Conservation (phyloP, 2,888 invertebrate genomes). For the Folsomia candida region DNA sequence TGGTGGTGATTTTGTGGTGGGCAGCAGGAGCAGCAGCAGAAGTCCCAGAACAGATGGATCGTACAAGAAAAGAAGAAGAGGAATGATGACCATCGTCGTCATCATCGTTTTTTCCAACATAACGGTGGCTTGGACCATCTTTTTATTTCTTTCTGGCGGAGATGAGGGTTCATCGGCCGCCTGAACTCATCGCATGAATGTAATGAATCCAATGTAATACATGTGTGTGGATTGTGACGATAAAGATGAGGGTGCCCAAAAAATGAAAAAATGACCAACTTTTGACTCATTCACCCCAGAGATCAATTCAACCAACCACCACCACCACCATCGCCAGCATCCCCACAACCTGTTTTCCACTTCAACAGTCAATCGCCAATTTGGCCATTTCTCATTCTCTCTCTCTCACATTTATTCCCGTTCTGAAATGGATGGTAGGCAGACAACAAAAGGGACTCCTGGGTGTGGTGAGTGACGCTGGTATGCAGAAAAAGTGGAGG, state of each 20-base stretch:
- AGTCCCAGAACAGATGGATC: too few relatives aligned
- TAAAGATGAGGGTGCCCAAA: not conserved
- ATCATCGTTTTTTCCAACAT: not conserved
- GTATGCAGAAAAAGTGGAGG: not conserved
- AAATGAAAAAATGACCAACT: slow-evolving; percentile 8
- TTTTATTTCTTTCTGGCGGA: not conserved
- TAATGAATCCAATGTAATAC: not conserved
- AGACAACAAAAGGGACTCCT: not conserved
- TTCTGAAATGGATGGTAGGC: not conserved
- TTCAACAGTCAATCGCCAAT: not conserved
- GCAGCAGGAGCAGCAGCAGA: too few relatives aligned
- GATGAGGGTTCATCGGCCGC: not conserved
- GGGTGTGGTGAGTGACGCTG: not conserved
- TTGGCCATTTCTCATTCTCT: not conserved
- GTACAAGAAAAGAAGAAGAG: too few relatives aligned
- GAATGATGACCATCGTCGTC: too few relatives aligned
- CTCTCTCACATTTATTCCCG: not conserved
- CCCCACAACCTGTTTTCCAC: not conserved
- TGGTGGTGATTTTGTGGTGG: too few relatives aligned
- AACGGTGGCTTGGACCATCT: not conserved
- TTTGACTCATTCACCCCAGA: not conserved
- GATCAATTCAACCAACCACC: not conserved
- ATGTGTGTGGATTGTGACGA: not conserved
- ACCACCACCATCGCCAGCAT: too few relatives aligned
- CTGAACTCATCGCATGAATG: not conserved